Evolutionary conservation across 1,140 invertebrate species (phyloP), one percentile per base, ranked within the genome.

Genomic region (Leguminivora glycinivorella): DNA sequence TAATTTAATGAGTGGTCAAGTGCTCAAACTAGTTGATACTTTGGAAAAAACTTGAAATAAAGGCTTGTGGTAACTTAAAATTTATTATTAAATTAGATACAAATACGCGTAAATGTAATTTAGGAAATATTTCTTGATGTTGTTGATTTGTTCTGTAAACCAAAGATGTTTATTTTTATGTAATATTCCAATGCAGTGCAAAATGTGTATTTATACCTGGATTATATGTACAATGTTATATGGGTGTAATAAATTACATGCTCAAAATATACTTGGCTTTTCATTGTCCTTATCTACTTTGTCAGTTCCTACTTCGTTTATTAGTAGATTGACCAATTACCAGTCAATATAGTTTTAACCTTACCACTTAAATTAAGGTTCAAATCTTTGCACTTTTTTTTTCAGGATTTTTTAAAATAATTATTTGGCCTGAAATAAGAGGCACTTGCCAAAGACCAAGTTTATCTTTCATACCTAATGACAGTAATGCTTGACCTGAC

Each of bases 81-180:
- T 69, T 22, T 71, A 72, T 69, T 80, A 77, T 79, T 78, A 81
- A 77, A 80, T 69, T 82, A 74, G 77, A 78, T 75, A 77, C 76
- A 79, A 71, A 68, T 77, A 76, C 74, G 74, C 34, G 67, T 77
- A 75, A 75, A 63, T 78, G 76, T 70, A 76, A 73, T 70, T 76
- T 80, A 81, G 71, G 72, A 83, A 83, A 82, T 87, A 40, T 40
- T 40, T 56, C 67, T 68, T 79, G 85, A 86, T 88, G 87, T 90
- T 87, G 82, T 88, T 79, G 69, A 78, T 82, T 84, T 84, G 74
- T 87, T 83, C 80, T 78, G 82, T 87, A 77, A 84, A 89, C 88
- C 88, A 90, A 90, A 90, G 88, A 90, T 85, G 80, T 89, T 87
- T 85, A 87, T 89, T 86, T 90, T 87, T 88, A 80, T 85, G 81